Percentiles rank a stretch among this genome's conserved stretches.
Evolutionary conservation across 2,113 vertebrate species (phyloP).

Genomic region (Centrocercus urophasianus): DNA sequence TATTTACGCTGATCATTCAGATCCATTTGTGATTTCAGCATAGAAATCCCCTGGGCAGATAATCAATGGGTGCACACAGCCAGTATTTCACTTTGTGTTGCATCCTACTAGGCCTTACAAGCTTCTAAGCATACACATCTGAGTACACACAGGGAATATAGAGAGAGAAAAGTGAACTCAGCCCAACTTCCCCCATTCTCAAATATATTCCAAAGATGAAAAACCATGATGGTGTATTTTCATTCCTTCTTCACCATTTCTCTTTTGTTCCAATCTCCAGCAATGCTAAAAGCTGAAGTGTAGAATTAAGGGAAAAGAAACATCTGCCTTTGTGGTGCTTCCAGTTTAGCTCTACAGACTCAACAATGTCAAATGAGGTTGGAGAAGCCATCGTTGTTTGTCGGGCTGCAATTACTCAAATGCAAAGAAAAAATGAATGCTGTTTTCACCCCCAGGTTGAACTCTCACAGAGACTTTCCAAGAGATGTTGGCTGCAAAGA

Average conservation of each 20-base stretch:
- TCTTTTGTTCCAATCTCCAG: not conserved
- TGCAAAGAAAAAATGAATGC: fast-evolving
- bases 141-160: not conserved
- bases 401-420: not conserved
- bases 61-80: not conserved
- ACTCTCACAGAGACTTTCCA: not conserved
- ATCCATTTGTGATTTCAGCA: not conserved
- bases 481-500: not conserved
- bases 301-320: not conserved
- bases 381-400: not conserved
- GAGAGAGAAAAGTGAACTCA: not conserved
- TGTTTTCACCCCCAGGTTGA: not conserved
- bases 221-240: not conserved
- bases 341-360: not conserved
- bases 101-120: not conserved
- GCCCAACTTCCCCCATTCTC: not conserved
- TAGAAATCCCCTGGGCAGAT: not conserved
- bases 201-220: not conserved
- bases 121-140: not conserved
- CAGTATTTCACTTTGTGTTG: not conserved
- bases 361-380: not conserved
- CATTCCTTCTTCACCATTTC: not conserved
- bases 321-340: not conserved
- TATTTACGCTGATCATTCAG: not conserved
- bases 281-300: not conserved